These are phyloP conservation scores for Malacoraja senta DNA, from an alignment of 2,797 vertebrate species.

Conservation along the genomic window DNA sequence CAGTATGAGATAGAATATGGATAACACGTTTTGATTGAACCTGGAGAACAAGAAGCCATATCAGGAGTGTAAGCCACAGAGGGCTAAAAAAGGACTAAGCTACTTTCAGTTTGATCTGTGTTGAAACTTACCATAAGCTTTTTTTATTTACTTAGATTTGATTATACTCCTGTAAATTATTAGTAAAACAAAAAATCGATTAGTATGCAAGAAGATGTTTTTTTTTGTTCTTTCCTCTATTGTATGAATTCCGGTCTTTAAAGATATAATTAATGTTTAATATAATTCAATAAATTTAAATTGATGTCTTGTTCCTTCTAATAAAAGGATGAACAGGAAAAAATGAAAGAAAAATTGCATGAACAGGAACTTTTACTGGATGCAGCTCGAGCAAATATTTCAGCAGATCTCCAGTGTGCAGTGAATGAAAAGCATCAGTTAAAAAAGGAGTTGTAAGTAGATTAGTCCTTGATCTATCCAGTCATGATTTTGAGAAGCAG, in stretches of 20 bases:
- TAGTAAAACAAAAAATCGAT: not conserved
- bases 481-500: not conserved
- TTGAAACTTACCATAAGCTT: not conserved
- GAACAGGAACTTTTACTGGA: conserved; percentile 57
- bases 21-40: not conserved
- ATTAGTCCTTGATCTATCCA: not conserved
- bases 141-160: not conserved
- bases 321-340: conserved; percentile 54
- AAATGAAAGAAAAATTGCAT: conserved; percentile 52
- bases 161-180: not conserved
- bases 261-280: not conserved
- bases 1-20: not conserved
- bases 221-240: not conserved
- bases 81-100: not conserved
- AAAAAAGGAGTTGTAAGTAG: conserved; percentile 57
- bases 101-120: not conserved
- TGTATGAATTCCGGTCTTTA: not conserved
- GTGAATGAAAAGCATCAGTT: conserved; percentile 53
- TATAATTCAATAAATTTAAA: not conserved
- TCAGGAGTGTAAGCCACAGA: not conserved
- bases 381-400: conserved; percentile 52
- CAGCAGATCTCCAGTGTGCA: conserved; percentile 50
- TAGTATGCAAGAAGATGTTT: not conserved
- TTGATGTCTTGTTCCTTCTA: conserved; percentile 17
- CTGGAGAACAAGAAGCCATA: not conserved